phyloP scores from a whole-genome alignment of 2,888 invertebrate genomes.

The Miltochrista miniata region DNA sequence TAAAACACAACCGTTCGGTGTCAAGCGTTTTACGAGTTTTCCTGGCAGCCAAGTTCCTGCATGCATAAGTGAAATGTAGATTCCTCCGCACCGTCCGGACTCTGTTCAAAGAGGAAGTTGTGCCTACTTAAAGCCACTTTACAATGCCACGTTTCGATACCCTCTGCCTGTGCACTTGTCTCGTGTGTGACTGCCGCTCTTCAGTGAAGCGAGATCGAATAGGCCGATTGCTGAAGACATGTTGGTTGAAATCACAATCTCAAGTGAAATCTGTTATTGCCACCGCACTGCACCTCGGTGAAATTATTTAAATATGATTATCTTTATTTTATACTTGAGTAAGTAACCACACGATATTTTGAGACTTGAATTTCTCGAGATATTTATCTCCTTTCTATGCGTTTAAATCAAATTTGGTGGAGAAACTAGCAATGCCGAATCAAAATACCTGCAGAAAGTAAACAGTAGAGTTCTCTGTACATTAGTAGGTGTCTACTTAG shows the following conservation, averaged over 20 bases:
- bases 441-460: too few relatives aligned
- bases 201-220: slow-evolving; percentile 68
- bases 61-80: slow-evolving; percentile 62
- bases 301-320: slow-evolving; percentile 42
- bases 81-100: slow-evolving; percentile 46
- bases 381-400: too few relatives aligned
- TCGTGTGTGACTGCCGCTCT: slow-evolving; percentile 58
- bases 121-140: slow-evolving; percentile 58
- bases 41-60: slow-evolving; percentile 45
- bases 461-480: too few relatives aligned
- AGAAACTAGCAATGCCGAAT: too few relatives aligned
- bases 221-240: slow-evolving; percentile 62
- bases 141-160: slow-evolving; percentile 60
- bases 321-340: slow-evolving; percentile 18
- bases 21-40: slow-evolving; percentile 49
- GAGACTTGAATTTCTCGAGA: too few relatives aligned
- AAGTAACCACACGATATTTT: too few relatives aligned
- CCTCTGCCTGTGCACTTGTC: slow-evolving; percentile 71
- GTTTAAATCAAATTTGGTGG: too few relatives aligned
- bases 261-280: slow-evolving; percentile 67
- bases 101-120: slow-evolving; percentile 43
- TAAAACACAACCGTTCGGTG: slow-evolving; percentile 30
- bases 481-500: too few relatives aligned
- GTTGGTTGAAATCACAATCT: slow-evolving; percentile 61
- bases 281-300: slow-evolving; percentile 40